These are phyloP conservation scores for Creontiades dilutus DNA, from an alignment of 2,888 invertebrate genomes.

Conservation along the genomic window DNA sequence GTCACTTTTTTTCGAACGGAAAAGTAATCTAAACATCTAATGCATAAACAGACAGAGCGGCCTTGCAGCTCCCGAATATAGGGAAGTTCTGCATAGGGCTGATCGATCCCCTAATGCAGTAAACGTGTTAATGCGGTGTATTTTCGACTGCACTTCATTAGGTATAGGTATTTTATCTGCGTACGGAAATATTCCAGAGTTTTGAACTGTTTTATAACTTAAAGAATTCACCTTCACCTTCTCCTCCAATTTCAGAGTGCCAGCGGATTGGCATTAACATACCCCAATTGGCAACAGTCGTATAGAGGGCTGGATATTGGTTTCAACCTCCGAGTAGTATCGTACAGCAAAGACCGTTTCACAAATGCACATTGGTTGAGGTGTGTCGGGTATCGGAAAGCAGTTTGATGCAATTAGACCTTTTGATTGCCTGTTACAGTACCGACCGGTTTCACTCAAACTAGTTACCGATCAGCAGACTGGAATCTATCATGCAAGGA, in stretches of 20 bases:
- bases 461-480: constrained; percentile 8
- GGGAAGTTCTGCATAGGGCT: no score
- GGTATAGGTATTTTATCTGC: no score
- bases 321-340: neutral
- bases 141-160: no score
- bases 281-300: neutral
- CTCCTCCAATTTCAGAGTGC: neutral
- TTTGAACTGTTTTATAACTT: no score
- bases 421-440: constrained; percentile 45
- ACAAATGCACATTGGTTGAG: constrained; percentile 13
- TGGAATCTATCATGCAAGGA: neutral
- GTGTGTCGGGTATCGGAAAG: neutral
- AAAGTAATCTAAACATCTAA: no score
- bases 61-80: no score
- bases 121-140: no score
- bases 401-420: constrained; percentile 43
- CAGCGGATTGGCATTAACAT: neutral
- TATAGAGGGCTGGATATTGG: neutral
- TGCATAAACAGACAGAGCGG: no score
- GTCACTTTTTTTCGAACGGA: no score
- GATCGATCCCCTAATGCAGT: no score
- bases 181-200: no score
- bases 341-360: constrained; percentile 1
- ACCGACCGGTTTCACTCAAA: constrained; percentile 11
- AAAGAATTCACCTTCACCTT: neutral